These are phyloP conservation scores for Numenius arquata DNA, from an alignment of 2,113 vertebrate genomes.

Conservation along the genomic window DNA sequence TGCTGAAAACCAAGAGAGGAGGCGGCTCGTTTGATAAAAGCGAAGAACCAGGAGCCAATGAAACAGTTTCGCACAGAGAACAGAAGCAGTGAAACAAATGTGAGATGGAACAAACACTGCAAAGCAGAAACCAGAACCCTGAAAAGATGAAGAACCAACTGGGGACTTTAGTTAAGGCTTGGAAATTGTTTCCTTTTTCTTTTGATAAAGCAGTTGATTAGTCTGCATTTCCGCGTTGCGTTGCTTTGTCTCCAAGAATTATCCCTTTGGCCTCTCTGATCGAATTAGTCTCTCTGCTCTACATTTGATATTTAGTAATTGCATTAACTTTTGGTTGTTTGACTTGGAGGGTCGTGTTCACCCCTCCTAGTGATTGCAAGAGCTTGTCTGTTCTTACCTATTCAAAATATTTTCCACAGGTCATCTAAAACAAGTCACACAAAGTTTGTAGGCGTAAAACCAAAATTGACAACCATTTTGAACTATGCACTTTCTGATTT, in stretches of 20 bases:
- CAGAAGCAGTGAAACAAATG: neutral
- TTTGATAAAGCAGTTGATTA: slow-evolving; percentile 54
- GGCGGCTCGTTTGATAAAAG: neutral
- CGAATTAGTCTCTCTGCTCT: slow-evolving; percentile 58
- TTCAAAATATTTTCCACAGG: neutral
- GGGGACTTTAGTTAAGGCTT: slow-evolving; percentile 30
- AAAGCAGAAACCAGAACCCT: slow-evolving; percentile 19
- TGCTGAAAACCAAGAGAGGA: neutral
- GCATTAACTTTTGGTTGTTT: slow-evolving; percentile 53
- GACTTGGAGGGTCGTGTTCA: neutral
- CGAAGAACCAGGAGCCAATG: neutral
- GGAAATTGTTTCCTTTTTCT: slow-evolving; percentile 54
- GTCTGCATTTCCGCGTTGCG: slow-evolving; percentile 56
- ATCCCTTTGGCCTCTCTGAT: slow-evolving; percentile 59
- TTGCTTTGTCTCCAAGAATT: slow-evolving; percentile 60
- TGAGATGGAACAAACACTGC: neutral
- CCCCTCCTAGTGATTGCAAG: neutral
- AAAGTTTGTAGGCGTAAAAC: neutral
- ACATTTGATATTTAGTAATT: slow-evolving; percentile 65
- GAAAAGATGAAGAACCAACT: slow-evolving; percentile 15
- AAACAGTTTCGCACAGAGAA: neutral
- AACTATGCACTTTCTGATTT: neutral
- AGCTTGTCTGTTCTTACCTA: neutral
- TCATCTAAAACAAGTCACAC: neutral
- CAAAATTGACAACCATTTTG: neutral